Evolutionary conservation across 2,888 invertebrate species (phyloP).

Genomic region (Acrobasis suavella): DNA sequence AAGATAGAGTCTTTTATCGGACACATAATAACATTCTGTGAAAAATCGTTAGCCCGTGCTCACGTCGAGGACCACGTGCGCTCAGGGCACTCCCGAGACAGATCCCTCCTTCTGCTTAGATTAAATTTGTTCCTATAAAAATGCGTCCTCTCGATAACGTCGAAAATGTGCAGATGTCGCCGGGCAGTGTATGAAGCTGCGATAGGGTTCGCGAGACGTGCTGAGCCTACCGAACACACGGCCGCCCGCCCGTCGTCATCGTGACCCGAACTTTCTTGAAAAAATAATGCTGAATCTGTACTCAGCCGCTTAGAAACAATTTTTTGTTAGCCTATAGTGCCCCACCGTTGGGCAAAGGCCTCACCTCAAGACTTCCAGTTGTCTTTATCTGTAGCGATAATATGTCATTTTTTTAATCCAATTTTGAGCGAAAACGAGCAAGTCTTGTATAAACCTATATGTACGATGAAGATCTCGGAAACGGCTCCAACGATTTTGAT

Average conservation of each 20-base stretch:
- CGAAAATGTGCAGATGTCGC: slow-evolving; percentile 76
- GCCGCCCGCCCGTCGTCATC: slow-evolving; percentile 20
- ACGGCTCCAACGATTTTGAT: no score
- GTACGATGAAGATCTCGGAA: no score
- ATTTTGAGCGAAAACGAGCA: no score
- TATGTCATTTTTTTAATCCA: no score
- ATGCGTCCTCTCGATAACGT: slow-evolving; percentile 74
- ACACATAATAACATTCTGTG: slow-evolving; percentile 67
- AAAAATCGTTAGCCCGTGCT: slow-evolving; percentile 70
- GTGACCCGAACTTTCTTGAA: slow-evolving; percentile 24
- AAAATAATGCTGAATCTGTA: slow-evolving; percentile 48
- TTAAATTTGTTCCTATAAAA: slow-evolving; percentile 80
- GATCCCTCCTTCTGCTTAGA: slow-evolving; percentile 76
- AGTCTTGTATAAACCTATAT: no score
- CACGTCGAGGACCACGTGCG: slow-evolving; percentile 69
- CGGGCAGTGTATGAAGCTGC: slow-evolving; percentile 70
- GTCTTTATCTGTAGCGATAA: no score
- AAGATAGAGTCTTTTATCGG: slow-evolving; percentile 66
- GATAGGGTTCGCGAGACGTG: slow-evolving; percentile 69
- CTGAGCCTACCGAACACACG: slow-evolving; percentile 58
- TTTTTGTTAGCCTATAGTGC: no score
- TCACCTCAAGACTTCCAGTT: no score
- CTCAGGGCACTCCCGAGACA: slow-evolving; percentile 70
- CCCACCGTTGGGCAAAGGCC: no score
- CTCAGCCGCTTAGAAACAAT: slow-evolving; percentile 28